phyloP scores from a whole-genome alignment of 2,797 vertebrate species.

The Falco berigora region DNA sequence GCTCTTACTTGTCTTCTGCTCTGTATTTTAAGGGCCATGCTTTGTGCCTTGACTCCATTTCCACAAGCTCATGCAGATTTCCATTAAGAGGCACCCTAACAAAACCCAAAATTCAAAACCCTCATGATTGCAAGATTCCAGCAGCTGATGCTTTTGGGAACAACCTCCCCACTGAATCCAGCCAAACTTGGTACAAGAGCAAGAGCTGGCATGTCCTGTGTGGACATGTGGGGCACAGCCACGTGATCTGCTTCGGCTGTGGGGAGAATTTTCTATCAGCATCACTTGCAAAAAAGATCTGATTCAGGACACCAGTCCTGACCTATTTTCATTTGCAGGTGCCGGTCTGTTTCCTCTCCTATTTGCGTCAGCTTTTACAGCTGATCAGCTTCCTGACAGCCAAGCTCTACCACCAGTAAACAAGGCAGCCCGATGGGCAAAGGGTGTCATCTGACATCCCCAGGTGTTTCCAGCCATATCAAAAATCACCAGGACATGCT shows the following conservation, averaged over 20 bases:
- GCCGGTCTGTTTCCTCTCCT: not conserved
- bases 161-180: not conserved
- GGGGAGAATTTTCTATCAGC: not conserved
- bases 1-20: not conserved
- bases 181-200: not conserved
- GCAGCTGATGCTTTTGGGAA: not conserved
- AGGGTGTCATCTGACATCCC: not conserved
- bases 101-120: not conserved
- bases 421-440: not conserved
- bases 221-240: not conserved
- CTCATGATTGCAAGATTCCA: not conserved
- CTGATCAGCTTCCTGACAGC: not conserved
- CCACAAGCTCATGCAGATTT: not conserved
- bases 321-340: not conserved
- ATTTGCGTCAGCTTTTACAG: not conserved
- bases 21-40: not conserved
- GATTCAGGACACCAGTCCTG: not conserved
- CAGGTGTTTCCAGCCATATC: not conserved
- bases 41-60: not conserved
- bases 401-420: not conserved
- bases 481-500: not conserved
- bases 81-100: not conserved
- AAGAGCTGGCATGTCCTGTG: not conserved
- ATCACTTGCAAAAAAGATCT: not conserved
- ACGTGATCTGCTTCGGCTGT: not conserved